Evolutionary conservation across 1,140 invertebrate genomes (phyloP).

Genomic region (Drosophila triauraria): DNA sequence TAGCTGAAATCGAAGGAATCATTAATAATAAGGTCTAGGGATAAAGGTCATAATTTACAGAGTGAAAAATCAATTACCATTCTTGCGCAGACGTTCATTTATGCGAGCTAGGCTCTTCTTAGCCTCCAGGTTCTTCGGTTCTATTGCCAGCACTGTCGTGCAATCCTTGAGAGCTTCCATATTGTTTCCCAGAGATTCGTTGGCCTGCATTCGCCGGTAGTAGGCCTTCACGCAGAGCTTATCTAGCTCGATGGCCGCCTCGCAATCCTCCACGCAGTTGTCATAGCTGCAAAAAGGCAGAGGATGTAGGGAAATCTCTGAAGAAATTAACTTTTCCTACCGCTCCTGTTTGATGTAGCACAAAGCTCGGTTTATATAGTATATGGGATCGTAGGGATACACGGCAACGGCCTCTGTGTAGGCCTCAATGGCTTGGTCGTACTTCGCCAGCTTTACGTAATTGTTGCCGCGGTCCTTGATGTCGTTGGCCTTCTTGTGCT

Average conservation of each 20-base stretch:
- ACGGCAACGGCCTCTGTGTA: slow-evolving; percentile 92
- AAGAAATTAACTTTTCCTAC: slow-evolving; percentile 85
- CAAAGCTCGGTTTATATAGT: slow-evolving; percentile 94
- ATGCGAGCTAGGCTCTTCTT: slow-evolving; percentile 74
- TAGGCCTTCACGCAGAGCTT: slow-evolving; percentile 75
- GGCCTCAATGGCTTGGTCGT: slow-evolving; percentile 91
- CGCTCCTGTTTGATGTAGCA: slow-evolving; percentile 94
- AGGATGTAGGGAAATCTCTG: not conserved
- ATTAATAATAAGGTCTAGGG: no score
- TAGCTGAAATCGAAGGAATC: slow-evolving; percentile 45
- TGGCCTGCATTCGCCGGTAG: slow-evolving; percentile 84
- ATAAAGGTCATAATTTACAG: no score
- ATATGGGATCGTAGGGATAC: slow-evolving; percentile 92
- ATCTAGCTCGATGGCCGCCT: slow-evolving; percentile 70
- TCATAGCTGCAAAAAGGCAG: slow-evolving; percentile 51
- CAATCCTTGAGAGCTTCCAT: slow-evolving; percentile 82
- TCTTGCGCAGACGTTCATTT: slow-evolving; percentile 65
- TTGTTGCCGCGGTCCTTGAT: slow-evolving; percentile 91
- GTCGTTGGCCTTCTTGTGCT: slow-evolving; percentile 85
- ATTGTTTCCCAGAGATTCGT: slow-evolving; percentile 77
- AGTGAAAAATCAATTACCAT: slow-evolving; percentile 30
- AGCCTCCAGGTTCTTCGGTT: slow-evolving; percentile 77
- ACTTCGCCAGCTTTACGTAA: slow-evolving; percentile 91
- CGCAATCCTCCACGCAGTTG: slow-evolving; percentile 74
- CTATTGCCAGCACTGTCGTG: slow-evolving; percentile 71